Base-by-base conservation (phyloP, 2,113 vertebrate genomes). In the Monopterus albus region DNA sequence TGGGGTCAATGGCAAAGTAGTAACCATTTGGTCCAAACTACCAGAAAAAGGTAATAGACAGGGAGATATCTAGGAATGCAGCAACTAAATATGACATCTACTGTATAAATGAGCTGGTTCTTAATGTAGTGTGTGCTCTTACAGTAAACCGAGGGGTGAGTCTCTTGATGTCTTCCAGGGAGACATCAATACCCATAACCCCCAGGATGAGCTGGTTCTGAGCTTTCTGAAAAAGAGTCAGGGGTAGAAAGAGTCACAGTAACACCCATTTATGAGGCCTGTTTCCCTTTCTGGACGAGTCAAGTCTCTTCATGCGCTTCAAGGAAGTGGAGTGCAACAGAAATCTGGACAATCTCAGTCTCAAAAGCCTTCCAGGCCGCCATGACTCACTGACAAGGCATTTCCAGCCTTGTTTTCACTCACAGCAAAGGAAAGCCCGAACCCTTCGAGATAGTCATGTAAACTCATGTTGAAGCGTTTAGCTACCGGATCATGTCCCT, bases 1-100 rank as follows among this genome's bases (percentile, higher is more conserved):
- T 99, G 82, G 97, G 96, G 87, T 99, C 97, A 18, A 99, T 97
- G 64, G 97, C 97, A 91, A 98, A 99, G 83, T 97, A 99, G 84
- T 99, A 99, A 71, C 97, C 97, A 28, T 99, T 99, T 70, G 97
- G 96, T 72, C 97, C 97, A 29, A 99, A 94, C 97, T 99, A 60
- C 14, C 91, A 31, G 42, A 33, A 31, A 29, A 45, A 40, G 2
- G 20, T 26, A 58, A 60, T 0, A 25, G 9, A 57, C 11, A 38
- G 7, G 0, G 1, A 29, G 49, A 42, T 6, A 6, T 71, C 1
- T 35, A 72, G 0, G 20, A 61, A 45, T 2, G 23, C n/a, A 23
- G n/a, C 12, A 13, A 23, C 39, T 4, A 33, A 50, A 46, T 28
- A 10, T n/a, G 8, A 21, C 17, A 40, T 61, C 14, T 21, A 2